Conservation (phyloP, 2,888 invertebrate species). For the Orchesella flavescens region DNA sequence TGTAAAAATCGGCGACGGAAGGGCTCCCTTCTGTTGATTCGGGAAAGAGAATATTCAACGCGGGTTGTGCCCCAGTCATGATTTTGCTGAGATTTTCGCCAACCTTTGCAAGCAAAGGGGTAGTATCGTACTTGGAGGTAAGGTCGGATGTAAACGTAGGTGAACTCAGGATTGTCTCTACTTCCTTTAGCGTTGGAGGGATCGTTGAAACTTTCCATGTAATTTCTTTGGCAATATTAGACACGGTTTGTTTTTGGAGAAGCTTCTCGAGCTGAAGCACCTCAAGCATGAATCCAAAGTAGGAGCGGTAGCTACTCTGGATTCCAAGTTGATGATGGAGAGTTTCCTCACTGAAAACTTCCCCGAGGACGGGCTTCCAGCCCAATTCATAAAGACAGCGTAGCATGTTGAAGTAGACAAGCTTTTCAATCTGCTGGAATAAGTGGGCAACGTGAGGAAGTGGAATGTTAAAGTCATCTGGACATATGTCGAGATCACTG, state of each 20-base stretch:
- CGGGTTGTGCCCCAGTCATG: conserved; percentile 21
- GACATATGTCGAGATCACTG: too few relatives aligned
- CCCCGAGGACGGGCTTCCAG: conserved; percentile 1
- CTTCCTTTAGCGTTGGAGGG: background rate
- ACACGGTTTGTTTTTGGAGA: background rate
- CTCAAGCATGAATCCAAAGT: background rate
- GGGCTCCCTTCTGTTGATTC: background rate
- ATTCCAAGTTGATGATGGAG: background rate
- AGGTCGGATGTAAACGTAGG: background rate
- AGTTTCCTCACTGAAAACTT: background rate
- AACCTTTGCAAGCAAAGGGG: background rate
- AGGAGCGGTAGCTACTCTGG: background rate
- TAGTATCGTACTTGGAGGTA: background rate
- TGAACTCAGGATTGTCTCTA: background rate
- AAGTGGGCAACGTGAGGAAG: background rate
- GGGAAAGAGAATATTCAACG: conserved; percentile 42
- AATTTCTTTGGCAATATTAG: background rate
- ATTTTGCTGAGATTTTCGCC: conserved; percentile 22
- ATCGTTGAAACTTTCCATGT: conserved; percentile 4
- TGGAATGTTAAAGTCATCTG: background rate
- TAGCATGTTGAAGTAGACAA: background rate
- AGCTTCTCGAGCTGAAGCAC: conserved; percentile 1
- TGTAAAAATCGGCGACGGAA: background rate
- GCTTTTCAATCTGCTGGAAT: background rate
- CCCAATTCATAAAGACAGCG: conserved; percentile 10